phyloP scores from a whole-genome alignment of 2,113 vertebrate genomes.

The Sturnira hondurensis region DNA sequence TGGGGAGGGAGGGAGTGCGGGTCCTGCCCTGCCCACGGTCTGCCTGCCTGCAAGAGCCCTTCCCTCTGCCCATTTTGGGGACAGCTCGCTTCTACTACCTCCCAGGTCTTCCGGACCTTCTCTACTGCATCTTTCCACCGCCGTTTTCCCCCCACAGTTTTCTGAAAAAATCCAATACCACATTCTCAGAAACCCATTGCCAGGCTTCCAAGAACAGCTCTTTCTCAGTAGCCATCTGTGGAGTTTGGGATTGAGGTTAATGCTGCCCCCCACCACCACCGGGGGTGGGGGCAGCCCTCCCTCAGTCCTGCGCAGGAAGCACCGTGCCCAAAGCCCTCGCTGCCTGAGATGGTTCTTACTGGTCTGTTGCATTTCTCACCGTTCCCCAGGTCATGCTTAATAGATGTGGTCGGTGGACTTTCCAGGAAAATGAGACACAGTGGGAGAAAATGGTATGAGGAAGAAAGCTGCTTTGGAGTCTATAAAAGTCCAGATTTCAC shows the following conservation, averaged over 20 bases:
- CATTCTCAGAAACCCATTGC: background rate
- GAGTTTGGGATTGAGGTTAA: background rate
- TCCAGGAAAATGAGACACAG: background rate
- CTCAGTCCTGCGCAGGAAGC: rapidly evolving
- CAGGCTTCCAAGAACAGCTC: background rate
- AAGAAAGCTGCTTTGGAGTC: background rate
- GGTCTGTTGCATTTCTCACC: background rate
- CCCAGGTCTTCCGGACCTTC: background rate
- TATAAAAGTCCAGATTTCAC: background rate
- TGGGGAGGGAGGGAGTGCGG: rapidly evolving
- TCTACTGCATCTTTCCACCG: background rate
- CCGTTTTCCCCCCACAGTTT: background rate
- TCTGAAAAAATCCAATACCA: background rate
- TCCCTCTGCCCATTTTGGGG: background rate
- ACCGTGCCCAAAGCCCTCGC: background rate
- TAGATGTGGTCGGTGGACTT: background rate
- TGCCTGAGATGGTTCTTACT: background rate
- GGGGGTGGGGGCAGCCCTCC: no score
- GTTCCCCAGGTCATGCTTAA: background rate
- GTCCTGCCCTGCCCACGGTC: background rate
- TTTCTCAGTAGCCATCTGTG: background rate
- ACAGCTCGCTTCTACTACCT: background rate
- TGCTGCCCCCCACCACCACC: background rate
- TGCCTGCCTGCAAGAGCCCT: background rate
- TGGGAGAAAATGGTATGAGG: background rate